Evolutionary conservation across 2,797 vertebrate species (phyloP), one percentile per base, ranked within the genome.

Genomic region (Rhinatrema bivittatum): DNA sequence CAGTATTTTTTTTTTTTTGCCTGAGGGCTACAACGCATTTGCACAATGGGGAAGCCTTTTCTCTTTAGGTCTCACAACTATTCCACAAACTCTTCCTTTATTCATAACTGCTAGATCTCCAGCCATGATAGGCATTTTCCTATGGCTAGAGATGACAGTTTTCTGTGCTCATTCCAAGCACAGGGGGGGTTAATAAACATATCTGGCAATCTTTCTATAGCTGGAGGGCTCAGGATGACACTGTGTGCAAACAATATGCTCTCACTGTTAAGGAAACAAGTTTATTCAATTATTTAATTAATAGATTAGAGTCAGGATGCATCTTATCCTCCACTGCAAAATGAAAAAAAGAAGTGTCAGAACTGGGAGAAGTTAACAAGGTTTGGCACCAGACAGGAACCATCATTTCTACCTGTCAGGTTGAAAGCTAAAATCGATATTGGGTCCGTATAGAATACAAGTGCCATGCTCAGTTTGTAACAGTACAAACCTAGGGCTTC

Each of bases 221-320:
- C 87, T 84, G 70, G 71, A 88, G 87, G 88, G 85, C 76, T 80
- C 74, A 72, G 84, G 86, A 87, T 85, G 81, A 74, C 78, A 77
- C 76, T 92, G 89, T 95, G 89, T 93, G 88, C 89, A 91, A 93
- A 94, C 81, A 86, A 72, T 80, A 71, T 77, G 74, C 72, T 77
- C 74, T 35, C 66, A 37, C 85, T 85, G 87, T 89, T 74, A 81
- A 88, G 85, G 88, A 93, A 84, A 87, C 78, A 87, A 88, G 87
- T 92, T 93, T 89, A 91, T 93, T 93, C 87, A 91, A 94, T 90
- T 87, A 91, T 92, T 95, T 91, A 95, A 94, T 97, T 95, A 96
- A 90, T 88, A 84, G 85, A 86, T 88, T 85, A 87, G 79, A 75
- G 86, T 82, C 85, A 83, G 89, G 88, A 90, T 87, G 87, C 84